A percentile compares a stretch with the other conserved stretches of the same genome.
Evolutionary conservation across 2,797 vertebrate genomes (phyloP).

Genomic region (Phylloscopus collybita): DNA sequence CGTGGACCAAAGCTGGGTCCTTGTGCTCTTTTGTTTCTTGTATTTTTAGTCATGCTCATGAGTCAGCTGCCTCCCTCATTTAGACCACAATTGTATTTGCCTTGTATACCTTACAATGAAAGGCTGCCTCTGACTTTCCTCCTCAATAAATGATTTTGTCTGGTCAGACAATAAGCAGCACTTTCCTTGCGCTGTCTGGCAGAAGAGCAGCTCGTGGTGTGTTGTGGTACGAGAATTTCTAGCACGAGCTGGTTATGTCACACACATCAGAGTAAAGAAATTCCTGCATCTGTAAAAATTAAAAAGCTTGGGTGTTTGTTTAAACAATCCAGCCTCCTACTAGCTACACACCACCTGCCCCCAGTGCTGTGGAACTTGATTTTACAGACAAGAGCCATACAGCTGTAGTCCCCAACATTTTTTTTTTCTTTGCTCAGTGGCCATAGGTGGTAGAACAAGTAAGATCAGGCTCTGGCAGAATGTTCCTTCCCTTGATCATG

Average conservation of each 20-base stretch:
- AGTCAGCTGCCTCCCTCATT: not conserved
- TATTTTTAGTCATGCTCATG: not conserved
- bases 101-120: not conserved
- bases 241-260: not conserved
- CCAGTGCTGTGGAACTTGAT: accelerated
- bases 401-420: accelerated
- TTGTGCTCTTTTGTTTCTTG: not conserved
- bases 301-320: not conserved
- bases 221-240: not conserved
- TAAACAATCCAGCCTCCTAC: not conserved
- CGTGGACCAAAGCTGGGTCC: accelerated
- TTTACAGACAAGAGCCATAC: not conserved
- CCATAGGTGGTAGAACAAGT: not conserved
- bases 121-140: not conserved
- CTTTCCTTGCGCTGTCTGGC: not conserved
- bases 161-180: not conserved
- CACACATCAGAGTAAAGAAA: not conserved
- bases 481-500: not conserved
- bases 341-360: accelerated
- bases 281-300: not conserved
- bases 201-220: not conserved
- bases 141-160: not conserved
- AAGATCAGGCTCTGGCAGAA: not conserved
- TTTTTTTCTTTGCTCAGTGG: not conserved
- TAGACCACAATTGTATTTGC: not conserved